Base-by-base conservation (phyloP, 2,888 invertebrate genomes). In the Flexamia atlantica region DNA sequence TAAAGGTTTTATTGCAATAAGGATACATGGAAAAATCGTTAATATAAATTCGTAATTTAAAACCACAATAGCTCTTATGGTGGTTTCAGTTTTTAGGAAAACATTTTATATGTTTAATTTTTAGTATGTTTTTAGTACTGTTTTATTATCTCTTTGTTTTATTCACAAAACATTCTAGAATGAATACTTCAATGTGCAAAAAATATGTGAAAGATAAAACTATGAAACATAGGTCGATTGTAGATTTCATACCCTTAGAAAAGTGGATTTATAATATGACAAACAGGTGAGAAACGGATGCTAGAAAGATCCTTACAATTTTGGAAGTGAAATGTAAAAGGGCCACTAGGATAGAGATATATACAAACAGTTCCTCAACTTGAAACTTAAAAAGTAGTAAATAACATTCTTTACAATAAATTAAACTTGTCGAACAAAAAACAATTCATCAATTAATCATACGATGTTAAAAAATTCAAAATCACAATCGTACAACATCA, bases 181-280 rank as follows among this genome's bases (percentile, higher is more conserved):
- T 46, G 46, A 46, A 46, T 46, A 12, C 12, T 46, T 46, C n/a
- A 17, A 46, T 9, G 46, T 46, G 46, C 46, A 46, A 7, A 46
- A 46, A 46, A 12, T 9, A 46, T 46, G 12, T 46, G 46, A 46
- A 46, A 46, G 46, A 46, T 9, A 36, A 46, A 46, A 46, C 46
- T 2, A 46, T 46, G 3, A 17, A 46, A 17, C 4, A 9, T 46
- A 12, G 9, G 46, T 46, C 46, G n/a, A 12, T 46, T n/a, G 7
- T 46, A 46, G 46, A 17, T 60, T n/a, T n/a, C n/a, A 60, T 60
- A 60, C 60, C 23, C 28, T 28, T 28, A 23, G 23, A 60, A 60
- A 1, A 7, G 28, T 60, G 28, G 23, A 17, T 23, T 60, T 28
- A 28, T 36, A 36, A 36, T 36, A 36, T 9, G 36, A 36, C 5